Base-by-base conservation (phyloP, 2,113 vertebrate genomes). In the Brachirus orientalis region DNA sequence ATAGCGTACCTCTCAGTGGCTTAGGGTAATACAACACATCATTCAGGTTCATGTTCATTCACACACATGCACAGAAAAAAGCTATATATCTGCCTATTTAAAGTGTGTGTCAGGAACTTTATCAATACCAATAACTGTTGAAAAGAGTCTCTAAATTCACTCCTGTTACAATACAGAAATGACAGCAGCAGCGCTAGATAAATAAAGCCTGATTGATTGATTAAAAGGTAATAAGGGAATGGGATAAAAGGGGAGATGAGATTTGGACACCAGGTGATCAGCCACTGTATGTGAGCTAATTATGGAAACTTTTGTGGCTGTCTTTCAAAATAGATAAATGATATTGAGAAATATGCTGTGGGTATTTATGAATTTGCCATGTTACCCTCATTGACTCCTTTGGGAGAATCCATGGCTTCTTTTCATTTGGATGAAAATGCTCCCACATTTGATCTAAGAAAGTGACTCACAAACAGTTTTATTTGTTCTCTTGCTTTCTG, bases 121-220 rank as follows among this genome's bases (percentile, higher is more conserved):
- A 74, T 74, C 71, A 78, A 65, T 80, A 58, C 60, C 72, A 69
- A 75, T 73, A 79, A 65, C 45, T 77, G 66, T 36, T 54, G 43
- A 58, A 48, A 78, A 63, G 37, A 43, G 46, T 56, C 10, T 59
- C 33, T 62, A 62, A 68, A 72, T 79, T 68, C 47, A 69, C n/a
- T n/a, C n/a, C n/a, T n/a, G n/a, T n/a, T n/a, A n/a, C n/a, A n/a
- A n/a, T n/a, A n/a, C n/a, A n/a, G n/a, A n/a, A n/a, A n/a, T n/a
- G n/a, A n/a, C n/a, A n/a, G n/a, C n/a, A n/a, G n/a, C n/a, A n/a
- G n/a, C n/a, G n/a, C n/a, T n/a, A n/a, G n/a, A n/a, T n/a, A n/a
- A n/a, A n/a, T n/a, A n/a, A n/a, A n/a, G n/a, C n/a, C n/a, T n/a
- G n/a, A n/a, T n/a, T n/a, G n/a, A n/a, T n/a, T n/a, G 54, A 73